Percentiles rank a stretch among this genome's conserved stretches.
Evolutionary conservation across 2,113 vertebrate genomes (phyloP).

Genomic region (Chascanopsetta lugubris): DNA sequence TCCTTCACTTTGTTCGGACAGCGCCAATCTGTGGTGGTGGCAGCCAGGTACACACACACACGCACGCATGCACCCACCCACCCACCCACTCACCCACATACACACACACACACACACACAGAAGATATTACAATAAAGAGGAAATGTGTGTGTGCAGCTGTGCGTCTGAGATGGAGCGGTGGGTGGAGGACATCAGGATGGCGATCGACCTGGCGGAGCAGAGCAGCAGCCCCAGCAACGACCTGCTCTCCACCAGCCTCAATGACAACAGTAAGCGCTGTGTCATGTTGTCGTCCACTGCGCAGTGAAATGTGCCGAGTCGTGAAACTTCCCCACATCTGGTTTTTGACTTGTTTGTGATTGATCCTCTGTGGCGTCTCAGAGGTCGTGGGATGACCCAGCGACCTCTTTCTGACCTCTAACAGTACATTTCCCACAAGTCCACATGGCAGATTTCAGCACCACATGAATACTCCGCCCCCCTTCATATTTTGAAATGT

Average conservation of each 20-base stretch:
- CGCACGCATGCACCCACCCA: neutral
- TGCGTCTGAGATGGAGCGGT: slow-evolving; percentile 91
- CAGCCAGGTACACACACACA: slow-evolving; percentile 86
- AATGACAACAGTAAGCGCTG: slow-evolving; percentile 91
- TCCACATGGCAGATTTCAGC: slow-evolving; percentile 18
- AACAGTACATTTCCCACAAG: neutral
- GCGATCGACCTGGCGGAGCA: slow-evolving; percentile 92
- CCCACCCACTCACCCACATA: too few relatives aligned
- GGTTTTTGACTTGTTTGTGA: too few relatives aligned
- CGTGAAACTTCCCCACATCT: neutral
- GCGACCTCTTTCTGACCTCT: neutral
- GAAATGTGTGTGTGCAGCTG: slow-evolving; percentile 75
- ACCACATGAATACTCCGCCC: slow-evolving; percentile 14
- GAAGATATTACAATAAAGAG: too few relatives aligned
- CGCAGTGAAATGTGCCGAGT: too few relatives aligned
- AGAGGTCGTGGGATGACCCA: neutral
- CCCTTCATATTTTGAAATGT: slow-evolving; percentile 46
- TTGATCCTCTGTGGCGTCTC: neutral
- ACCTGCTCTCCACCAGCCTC: slow-evolving; percentile 85
- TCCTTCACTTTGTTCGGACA: slow-evolving; percentile 92
- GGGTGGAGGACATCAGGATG: slow-evolving; percentile 96
- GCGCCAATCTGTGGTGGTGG: slow-evolving; percentile 91
- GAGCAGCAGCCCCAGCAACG: slow-evolving; percentile 79
- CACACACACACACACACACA: too few relatives aligned
- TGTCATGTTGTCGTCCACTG: too few relatives aligned